These are phyloP conservation scores for Ailuropoda melanoleuca DNA, from an alignment of 2,113 vertebrate species.

Conservation along the genomic window DNA sequence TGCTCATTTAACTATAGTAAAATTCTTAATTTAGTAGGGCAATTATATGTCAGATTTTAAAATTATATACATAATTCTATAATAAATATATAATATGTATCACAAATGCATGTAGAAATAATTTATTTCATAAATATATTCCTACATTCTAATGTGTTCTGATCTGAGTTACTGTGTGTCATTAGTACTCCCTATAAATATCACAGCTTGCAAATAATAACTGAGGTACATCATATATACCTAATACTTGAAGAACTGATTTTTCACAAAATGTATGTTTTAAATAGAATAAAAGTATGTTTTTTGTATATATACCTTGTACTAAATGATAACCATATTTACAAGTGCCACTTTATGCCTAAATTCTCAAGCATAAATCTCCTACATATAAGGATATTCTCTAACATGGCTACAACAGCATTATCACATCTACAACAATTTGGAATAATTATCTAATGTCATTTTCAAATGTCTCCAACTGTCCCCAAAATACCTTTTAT, in stretches of 20 bases:
- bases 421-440: not conserved
- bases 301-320: not conserved
- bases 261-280: not conserved
- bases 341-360: not conserved
- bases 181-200: not conserved
- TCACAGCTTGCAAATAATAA: not conserved
- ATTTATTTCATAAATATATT: not conserved
- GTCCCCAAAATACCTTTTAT: not conserved
- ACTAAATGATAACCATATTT: not conserved
- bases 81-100: not conserved
- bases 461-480: not conserved
- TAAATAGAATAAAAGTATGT: not conserved
- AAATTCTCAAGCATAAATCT: not conserved
- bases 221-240: not conserved
- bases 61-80: not conserved
- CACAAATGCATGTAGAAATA: not conserved
- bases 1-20: not conserved
- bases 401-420: not conserved
- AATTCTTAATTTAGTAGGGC: not conserved
- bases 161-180: not conserved
- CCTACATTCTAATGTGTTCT: not conserved
- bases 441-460: not conserved
- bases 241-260: not conserved
- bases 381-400: not conserved
- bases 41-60: not conserved